Evolutionary conservation across 2,797 vertebrate species (phyloP), one percentile per base, ranked within the genome.

Genomic region (Pelodytes ibericus): DNA sequence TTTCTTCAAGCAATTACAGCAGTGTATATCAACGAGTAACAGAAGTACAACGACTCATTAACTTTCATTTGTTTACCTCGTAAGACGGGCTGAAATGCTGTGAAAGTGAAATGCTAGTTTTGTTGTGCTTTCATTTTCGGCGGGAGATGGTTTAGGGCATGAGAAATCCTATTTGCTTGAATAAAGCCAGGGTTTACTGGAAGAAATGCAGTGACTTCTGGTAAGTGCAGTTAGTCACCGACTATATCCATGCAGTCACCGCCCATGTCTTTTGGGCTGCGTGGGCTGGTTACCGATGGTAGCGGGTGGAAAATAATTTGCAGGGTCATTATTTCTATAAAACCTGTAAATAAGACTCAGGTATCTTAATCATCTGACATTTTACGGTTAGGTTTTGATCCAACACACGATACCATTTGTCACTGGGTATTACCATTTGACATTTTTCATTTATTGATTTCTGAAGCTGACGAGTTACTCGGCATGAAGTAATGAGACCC

Each of bases 221-320:
- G 58, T 79, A 79, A 79, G 69, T 63, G 64, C 65, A 62, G 71
- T 79, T 79, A 79, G 70, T 78, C 76, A 78, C 70, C 24, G 25
- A 15, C 41, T 36, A 49, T 26, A 73, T 72, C 56, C 63, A 58
- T 61, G 39, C 65, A 72, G 76, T 78, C 76, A 73, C 76, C 18
- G 53, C 30, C 39, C 33, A 29, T 72, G 61, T 65, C 57, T 56
- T 68, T 25, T 74, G 60, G 64, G 30, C 53, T 84, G 62, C 47
- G 57, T 86, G 80, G 86, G 85, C 86, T 81, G 83, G 71, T 76
- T 86, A 87, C 84, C 86, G 85, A 85, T 83, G 77, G 80, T 83
- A 85, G 77, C 76, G 82, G 86, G 86, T 84, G 80, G 83, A 84
- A 86, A 86, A 76, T 83, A 71, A 65, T 83, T 49, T 79, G 66